Percentiles rank a stretch among this genome's conserved stretches.
These are phyloP conservation scores for Muscidifurax raptorellus DNA, from an alignment of 1,140 invertebrate species.

Conservation along the genomic window DNA sequence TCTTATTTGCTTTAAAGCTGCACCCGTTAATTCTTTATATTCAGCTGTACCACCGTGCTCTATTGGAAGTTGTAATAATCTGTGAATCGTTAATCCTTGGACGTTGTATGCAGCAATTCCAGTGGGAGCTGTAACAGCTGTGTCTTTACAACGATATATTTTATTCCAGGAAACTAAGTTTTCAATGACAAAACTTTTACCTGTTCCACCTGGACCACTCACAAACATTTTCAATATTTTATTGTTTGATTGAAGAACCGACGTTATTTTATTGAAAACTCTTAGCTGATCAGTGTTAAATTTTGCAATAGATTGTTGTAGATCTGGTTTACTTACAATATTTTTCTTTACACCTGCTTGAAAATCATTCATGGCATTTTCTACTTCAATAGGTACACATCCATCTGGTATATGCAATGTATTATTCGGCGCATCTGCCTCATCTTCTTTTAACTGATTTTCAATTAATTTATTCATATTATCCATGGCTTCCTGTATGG, in stretches of 20 bases:
- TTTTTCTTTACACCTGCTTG: conserved; percentile 42
- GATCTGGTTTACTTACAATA: conserved; percentile 33
- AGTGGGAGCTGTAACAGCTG: conserved; percentile 59
- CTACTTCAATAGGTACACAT: conserved; percentile 48
- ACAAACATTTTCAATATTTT: conserved; percentile 39
- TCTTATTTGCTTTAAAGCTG: conserved; percentile 58
- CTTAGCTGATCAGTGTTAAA: conserved; percentile 56
- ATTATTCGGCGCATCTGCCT: conserved; percentile 15
- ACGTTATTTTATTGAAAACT: conserved; percentile 54
- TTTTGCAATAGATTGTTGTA: conserved; percentile 46
- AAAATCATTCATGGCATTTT: conserved; percentile 55
- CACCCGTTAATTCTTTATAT: conserved; percentile 56
- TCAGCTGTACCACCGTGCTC: conserved; percentile 53
- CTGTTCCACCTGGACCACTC: conserved; percentile 52
- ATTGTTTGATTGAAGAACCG: conserved; percentile 30
- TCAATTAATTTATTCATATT: no score
- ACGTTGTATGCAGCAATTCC: no score
- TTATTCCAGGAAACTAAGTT: no score
- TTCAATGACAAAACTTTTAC: no score
- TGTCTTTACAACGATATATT: conserved; percentile 53
- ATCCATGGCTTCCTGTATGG: no score
- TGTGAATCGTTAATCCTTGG: no score
- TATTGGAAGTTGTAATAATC: no score
- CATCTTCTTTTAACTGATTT: conserved; percentile 15
- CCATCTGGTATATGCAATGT: not conserved